Conservation (phyloP, 2,888 invertebrate species). For the Pseudococcus longispinus region DNA sequence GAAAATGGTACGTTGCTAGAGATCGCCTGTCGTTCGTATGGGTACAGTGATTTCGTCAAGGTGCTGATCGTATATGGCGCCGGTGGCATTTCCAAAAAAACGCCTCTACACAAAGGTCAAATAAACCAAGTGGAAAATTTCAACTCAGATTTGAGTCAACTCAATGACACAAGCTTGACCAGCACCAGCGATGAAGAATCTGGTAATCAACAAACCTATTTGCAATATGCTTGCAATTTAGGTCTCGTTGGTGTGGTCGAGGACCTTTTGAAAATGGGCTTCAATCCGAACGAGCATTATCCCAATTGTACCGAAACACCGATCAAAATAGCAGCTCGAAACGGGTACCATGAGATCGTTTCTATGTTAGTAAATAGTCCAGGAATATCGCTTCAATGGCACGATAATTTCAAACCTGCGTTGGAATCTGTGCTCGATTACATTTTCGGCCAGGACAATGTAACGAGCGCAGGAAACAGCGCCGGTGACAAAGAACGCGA, state of each 20-base stretch:
- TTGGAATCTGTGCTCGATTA: constrained; percentile 6
- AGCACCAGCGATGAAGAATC: no score
- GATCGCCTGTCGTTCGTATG: no score
- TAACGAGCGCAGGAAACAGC: constrained; percentile 54
- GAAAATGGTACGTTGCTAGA: no score
- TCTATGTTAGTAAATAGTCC: no score
- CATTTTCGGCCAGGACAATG: constrained; percentile 59
- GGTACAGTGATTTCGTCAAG: no score
- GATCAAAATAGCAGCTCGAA: constrained; percentile 60
- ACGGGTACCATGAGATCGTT: no score
- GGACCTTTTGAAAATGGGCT: constrained; percentile 61
- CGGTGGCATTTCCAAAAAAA: no score
- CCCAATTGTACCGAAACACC: constrained; percentile 58
- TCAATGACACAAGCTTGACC: no score
- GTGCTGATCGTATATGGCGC: no score
- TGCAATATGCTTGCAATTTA: constrained; percentile 71
- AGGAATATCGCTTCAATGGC: constrained; percentile 60
- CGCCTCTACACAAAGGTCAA: no score
- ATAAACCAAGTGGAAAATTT: no score
- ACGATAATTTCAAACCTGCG: constrained; percentile 61
- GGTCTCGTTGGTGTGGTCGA: constrained; percentile 66
- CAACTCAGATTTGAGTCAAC: no score
- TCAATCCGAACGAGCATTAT: constrained; percentile 60
- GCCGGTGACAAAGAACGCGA: constrained; percentile 60
- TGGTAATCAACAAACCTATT: constrained; percentile 66